Percentiles rank a stretch among this genome's conserved stretches.
Conservation (phyloP, 2,797 vertebrate genomes). For the Aldrovandia affinis region DNA sequence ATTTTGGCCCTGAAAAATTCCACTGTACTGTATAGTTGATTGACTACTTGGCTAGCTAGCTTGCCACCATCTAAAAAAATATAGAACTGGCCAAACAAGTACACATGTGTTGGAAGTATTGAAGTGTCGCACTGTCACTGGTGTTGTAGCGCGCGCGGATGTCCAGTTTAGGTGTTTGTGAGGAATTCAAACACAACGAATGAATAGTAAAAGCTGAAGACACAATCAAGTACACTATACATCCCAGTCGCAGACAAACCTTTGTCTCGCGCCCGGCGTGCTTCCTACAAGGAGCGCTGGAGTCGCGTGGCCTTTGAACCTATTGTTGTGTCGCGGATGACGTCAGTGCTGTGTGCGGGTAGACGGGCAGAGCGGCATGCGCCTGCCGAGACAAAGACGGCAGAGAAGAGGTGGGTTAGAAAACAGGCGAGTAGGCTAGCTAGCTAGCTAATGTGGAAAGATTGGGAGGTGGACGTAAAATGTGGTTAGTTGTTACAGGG, state of each 20-base stretch:
- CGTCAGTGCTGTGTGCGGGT: constrained; percentile 79
- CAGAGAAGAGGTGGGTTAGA: constrained; percentile 64
- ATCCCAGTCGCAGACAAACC: neutral
- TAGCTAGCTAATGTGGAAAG: constrained; percentile 32
- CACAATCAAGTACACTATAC: neutral
- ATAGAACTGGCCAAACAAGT: neutral
- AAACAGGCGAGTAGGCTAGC: constrained; percentile 32
- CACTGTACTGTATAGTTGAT: too few relatives aligned
- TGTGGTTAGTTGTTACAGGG: constrained; percentile 34
- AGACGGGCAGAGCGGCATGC: constrained; percentile 76
- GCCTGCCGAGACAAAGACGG: constrained; percentile 82
- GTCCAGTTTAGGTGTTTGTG: neutral
- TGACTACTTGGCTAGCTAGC: neutral
- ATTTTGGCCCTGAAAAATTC: too few relatives aligned
- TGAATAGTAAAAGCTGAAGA: neutral
- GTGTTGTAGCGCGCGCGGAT: neutral
- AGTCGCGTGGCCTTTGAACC: constrained; percentile 78
- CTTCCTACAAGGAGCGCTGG: constrained; percentile 49
- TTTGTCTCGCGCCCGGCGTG: neutral
- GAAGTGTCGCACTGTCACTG: neutral
- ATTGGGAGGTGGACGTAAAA: constrained; percentile 42
- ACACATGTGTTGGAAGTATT: too few relatives aligned
- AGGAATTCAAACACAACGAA: neutral
- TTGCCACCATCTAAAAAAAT: neutral
- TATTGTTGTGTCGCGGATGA: constrained; percentile 87